Base-by-base conservation (phyloP, 2,113 vertebrate species). In the Notarius lentiginosus region DNA sequence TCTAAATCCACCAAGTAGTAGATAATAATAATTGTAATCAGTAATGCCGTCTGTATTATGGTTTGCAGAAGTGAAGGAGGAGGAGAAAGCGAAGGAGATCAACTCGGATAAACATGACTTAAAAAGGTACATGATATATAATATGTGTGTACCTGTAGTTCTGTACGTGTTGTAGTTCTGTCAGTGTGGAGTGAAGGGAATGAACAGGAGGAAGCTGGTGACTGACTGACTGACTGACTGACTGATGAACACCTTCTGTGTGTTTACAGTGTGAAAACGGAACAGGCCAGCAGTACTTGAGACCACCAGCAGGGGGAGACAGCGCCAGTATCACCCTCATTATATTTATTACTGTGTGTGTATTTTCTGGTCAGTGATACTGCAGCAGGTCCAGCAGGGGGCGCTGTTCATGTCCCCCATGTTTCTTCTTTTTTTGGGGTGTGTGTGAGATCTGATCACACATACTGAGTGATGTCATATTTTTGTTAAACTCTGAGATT, bases 221-320 rank as follows among this genome's bases (percentile, higher is more conserved):
- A 27, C 24, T 66, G 9, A 47, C 8, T 84, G 51, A 53, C n/a
- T n/a, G n/a, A n/a, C n/a, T 10, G 6, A 53, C 10, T 53, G 6
- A 53, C 7, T 34, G 34, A 41, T 41, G 34, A 14, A 66, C 8
- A 8, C 84, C 22, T 68, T 60, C 2, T 66, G 24, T 66, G 65
- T 66, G 65, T 22, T 24, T 41, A 41, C 94, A 97, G 97, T 93
- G 93, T 96, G 91, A 97, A 97, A 92, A 96, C 95, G 49, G 97
- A 98, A 91, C 97, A 96, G 94, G 95, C 95, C 90, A 96, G 90
- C 95, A 97, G 95, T 91, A 93, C 96, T 93, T 99, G 95, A 98
- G 90, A 7, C 24, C 27, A 27, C 55, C 51, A 47, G 51, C 30
- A 68, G 34, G 20, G 49, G 17, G 56, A 5, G n/a, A 12, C 41